Evolutionary conservation across 2,797 vertebrate species (phyloP), one percentile per base, ranked within the genome.

Genomic region (Schizothorax lantsangensis): DNA sequence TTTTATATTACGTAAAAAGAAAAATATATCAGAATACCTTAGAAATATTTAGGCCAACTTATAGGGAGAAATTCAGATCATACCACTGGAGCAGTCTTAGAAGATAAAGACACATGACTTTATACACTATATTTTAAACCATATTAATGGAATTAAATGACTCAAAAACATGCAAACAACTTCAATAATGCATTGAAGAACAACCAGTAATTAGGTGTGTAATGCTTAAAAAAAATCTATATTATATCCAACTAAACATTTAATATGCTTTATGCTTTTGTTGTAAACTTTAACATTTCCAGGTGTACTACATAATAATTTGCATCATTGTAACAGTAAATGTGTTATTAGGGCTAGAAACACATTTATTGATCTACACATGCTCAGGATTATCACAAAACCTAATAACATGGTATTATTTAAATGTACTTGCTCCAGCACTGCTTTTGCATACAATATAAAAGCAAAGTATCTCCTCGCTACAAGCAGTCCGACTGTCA

Each of bases 401-500:
- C 64, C 30, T 17, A 6, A 66, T 33, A 66, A 33, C 6, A 33
- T 33, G 66, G 15, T 0, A 36, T 68, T 36, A 36, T 36, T 36
- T 36, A 68, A 68, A 68, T 19, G 30, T 33, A 68, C 30, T 68
- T 62, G 26, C 5, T 81, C 62, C 26, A 36, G 38, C 49, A 43
- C 23, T 54, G 33, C 7, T n/a, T 52, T 17, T 19, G 10, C 23
- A 69, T 9, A 17, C 54, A 64, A 36, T 36, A 64, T 62, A 47
- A 47, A 43, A 33, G n/a, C 6, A 23, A 74, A 36, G 71, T 45
- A 26, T 45, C 43, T 49, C 5, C 19, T 12, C 3, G 4, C 40
- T 33, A 47, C 71, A 49, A 10, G 33, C 17, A 23, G 10, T 83
- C 72, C 30, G 30, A 68, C 45, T 38, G 83, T 84, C 59, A 84